Evolutionary conservation across 2,797 vertebrate genomes (phyloP), one percentile per base, ranked within the genome.

Genomic region (Channa striata): DNA sequence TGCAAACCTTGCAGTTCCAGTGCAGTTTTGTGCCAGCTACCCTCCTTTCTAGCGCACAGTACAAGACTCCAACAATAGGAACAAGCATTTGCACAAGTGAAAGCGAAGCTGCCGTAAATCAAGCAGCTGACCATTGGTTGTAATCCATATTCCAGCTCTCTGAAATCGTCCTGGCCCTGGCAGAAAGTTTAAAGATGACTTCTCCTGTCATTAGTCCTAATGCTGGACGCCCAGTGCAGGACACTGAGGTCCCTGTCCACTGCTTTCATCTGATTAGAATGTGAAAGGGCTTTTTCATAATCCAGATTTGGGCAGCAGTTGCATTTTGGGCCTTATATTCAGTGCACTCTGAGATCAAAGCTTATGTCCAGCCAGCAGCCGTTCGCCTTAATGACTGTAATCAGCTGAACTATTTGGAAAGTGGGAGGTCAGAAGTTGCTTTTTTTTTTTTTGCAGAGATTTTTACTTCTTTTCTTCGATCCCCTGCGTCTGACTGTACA

Each of bases 241-340:
- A 75, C 63, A 42, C 70, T 20, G 59, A 17, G 34, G 62, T 62
- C 80, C 59, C 79, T 68, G 83, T 80, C 75, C 68, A 21, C 69
- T 77, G 79, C 87, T 92, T 77, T 91, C 81, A 80, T 34, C 82
- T 92, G 87, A 92, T 93, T 90, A 87, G 72, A 90, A 81, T 77
- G 53, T 73, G 50, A 77, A 82, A 81, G 67, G 58, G 83, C 56
- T 89, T 92, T 42, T 92, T 85, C 75, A 88, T 92, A 91, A 93
- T 92, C 91, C 90, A 74, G 82, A 90, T 91, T 88, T 88, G 79
- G 70, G 47, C 63, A 84, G 85, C 74, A 57, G 51, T 61, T 58
- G 74, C 66, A 62, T 89, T 85, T 82, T 71, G 39, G 74, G 52
- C 74, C 34, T 85, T 40, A 66, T 77, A 63, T 81, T 82, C 78